Evolutionary conservation across 2,113 vertebrate genomes (phyloP).

Genomic region (Aythya baeri): DNA sequence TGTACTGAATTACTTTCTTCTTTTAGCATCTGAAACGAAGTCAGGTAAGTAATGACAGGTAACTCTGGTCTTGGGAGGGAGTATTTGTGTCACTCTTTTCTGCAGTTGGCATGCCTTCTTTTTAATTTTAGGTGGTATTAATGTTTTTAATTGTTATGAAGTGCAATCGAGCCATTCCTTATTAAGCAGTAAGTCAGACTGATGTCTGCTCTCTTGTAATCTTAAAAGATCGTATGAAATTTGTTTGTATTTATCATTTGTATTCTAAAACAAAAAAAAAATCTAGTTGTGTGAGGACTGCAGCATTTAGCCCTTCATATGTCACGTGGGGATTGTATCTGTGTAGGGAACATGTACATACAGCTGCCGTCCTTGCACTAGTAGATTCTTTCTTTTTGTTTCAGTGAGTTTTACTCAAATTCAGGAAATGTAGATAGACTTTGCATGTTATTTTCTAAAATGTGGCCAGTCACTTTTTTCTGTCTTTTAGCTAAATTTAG

Average conservation of each 20-base stretch:
- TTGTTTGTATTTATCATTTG: conserved; percentile 30
- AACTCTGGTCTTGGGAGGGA: conserved; percentile 24
- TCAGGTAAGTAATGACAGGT: conserved; percentile 76
- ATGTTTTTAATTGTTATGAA: not conserved
- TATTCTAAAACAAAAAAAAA: not conserved
- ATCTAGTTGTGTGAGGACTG: not conserved
- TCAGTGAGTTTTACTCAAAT: not conserved
- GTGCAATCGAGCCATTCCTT: not conserved
- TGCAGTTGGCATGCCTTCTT: conserved; percentile 18
- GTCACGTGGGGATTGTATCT: not conserved
- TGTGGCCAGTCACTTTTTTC: not conserved
- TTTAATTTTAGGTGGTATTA: conserved; percentile 1
- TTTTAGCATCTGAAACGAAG: conserved; percentile 53
- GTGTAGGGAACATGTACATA: not conserved
- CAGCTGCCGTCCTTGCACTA: not conserved
- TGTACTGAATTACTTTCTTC: conserved; percentile 66
- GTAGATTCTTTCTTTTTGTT: not conserved
- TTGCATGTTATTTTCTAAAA: not conserved
- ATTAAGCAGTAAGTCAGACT: not conserved
- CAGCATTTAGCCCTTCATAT: not conserved
- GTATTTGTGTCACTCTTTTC: not conserved
- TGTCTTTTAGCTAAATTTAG: not conserved
- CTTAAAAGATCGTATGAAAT: not conserved
- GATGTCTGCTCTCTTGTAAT: conserved; percentile 52
- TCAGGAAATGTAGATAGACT: not conserved